A percentile compares a stretch with the other conserved stretches of the same genome.
phyloP scores from a whole-genome alignment of 2,888 invertebrate species.

The Oscheius myriophilus region DNA sequence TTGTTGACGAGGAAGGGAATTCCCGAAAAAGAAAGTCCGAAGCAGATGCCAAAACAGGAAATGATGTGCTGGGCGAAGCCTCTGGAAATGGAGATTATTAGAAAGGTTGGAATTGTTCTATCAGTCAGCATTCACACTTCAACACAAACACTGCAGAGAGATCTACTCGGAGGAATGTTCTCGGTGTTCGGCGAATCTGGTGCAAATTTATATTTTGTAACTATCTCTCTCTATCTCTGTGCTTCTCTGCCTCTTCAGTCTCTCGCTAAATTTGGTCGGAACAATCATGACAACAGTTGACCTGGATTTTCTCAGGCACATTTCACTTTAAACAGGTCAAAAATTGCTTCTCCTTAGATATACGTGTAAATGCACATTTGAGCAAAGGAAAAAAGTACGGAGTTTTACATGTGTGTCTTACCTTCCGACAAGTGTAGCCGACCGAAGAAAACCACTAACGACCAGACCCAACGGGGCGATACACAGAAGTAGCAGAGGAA shows the following conservation, averaged over 20 bases:
- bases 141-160: constrained; percentile 1
- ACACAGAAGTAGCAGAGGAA: constrained; percentile 40
- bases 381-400: too few relatives aligned
- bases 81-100: neutral
- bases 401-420: too few relatives aligned
- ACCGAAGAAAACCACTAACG: constrained; percentile 55
- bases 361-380: too few relatives aligned
- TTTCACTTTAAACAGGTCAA: too few relatives aligned
- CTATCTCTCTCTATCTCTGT: too few relatives aligned
- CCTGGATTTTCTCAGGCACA: too few relatives aligned
- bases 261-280: too few relatives aligned
- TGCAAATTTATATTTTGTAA: too few relatives aligned
- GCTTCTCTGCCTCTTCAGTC: too few relatives aligned
- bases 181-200: neutral
- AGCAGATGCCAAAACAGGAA: constrained; percentile 45
- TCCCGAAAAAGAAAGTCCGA: constrained; percentile 56
- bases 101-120: neutral
- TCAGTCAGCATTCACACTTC: too few relatives aligned
- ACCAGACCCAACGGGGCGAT: constrained; percentile 57
- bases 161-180: neutral
- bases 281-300: too few relatives aligned
- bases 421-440: constrained; percentile 60
- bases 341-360: too few relatives aligned
- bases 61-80: constrained; percentile 60
- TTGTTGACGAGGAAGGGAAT: constrained; percentile 49